Evolutionary conservation across 2,888 invertebrate species (phyloP).

Genomic region (Pocota personata): DNA sequence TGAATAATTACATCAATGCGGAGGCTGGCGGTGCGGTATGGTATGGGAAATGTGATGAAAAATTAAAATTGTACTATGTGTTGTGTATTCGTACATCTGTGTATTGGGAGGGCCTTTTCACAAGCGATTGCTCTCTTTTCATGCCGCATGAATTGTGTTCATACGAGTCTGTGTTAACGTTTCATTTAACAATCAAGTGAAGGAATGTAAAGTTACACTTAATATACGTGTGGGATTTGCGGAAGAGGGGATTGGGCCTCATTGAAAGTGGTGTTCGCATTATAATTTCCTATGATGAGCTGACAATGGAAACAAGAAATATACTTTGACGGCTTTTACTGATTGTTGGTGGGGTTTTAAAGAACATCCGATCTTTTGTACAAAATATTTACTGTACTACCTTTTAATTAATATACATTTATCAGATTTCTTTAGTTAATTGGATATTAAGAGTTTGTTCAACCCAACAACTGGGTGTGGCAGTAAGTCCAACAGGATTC

Average conservation of each 20-base stretch:
- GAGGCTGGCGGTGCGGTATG: not conserved
- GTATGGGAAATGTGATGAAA: constrained; percentile 53
- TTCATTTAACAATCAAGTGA: constrained; percentile 62
- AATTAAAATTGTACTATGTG: constrained; percentile 44
- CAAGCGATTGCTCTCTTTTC: constrained; percentile 51
- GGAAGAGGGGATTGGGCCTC: not conserved
- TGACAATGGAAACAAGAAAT: constrained; percentile 11
- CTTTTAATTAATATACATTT: not conserved
- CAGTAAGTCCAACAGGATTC: too few species aligned
- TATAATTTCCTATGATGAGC: constrained; percentile 23
- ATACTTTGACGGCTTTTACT: constrained; percentile 15
- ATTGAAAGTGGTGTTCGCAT: constrained; percentile 23
- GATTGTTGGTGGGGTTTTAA: not conserved
- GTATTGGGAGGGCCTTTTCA: constrained; percentile 37
- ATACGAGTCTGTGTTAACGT: constrained; percentile 53
- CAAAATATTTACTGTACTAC: not conserved
- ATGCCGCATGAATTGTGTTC: constrained; percentile 47
- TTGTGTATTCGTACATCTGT: constrained; percentile 19
- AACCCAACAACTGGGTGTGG: too few species aligned
- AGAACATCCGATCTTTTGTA: not conserved
- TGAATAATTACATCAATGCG: constrained; percentile 46
- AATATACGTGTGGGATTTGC: not conserved
- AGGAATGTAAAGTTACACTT: constrained; percentile 23
- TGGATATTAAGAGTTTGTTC: too few species aligned
- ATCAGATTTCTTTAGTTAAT: not conserved